Evolutionary conservation across 2,888 invertebrate genomes (phyloP).

Genomic region (Drosophila barbarae): DNA sequence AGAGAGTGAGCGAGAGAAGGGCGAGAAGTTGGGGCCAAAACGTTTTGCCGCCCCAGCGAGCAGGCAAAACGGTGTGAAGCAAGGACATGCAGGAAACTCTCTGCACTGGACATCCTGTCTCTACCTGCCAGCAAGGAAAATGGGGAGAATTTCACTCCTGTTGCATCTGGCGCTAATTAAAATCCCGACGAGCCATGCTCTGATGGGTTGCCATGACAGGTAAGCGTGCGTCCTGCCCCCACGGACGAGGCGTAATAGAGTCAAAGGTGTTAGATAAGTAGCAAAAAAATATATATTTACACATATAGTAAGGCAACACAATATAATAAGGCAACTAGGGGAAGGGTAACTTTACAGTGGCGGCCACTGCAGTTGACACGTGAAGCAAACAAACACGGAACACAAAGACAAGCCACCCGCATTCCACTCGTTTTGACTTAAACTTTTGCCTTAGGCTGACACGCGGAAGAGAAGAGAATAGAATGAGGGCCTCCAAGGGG

Average conservation of each 20-base stretch:
- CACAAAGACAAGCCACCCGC: conserved; percentile 60
- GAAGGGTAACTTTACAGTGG: conserved; percentile 14
- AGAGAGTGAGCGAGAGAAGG: conserved; percentile 31
- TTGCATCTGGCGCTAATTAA: conserved; percentile 61
- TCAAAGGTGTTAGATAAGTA: conserved; percentile 73
- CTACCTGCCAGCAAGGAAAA: neutral
- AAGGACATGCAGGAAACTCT: conserved; percentile 32
- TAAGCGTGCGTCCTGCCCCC: conserved; percentile 50
- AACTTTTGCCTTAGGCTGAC: conserved; percentile 42
- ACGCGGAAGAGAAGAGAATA: conserved; percentile 1
- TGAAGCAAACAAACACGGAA: conserved; percentile 54
- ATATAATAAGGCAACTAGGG: neutral
- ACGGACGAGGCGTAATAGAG: conserved; percentile 46
- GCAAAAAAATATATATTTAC: neutral
- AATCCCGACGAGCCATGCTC: conserved; percentile 50
- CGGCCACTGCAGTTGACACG: conserved; percentile 63
- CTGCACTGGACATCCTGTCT: conserved; percentile 28
- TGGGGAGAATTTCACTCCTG: conserved; percentile 17
- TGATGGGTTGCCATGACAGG: conserved; percentile 67
- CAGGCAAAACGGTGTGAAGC: conserved; percentile 67
- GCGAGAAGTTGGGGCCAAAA: conserved; percentile 45
- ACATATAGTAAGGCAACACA: neutral
- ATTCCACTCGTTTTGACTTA: conserved; percentile 64
- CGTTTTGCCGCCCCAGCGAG: conserved; percentile 70
- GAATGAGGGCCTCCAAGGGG: conserved; percentile 10